Evolutionary conservation across 2,888 invertebrate genomes (phyloP), one percentile per base, ranked within the genome.

Genomic region (Caenorhabditis sp.): DNA sequence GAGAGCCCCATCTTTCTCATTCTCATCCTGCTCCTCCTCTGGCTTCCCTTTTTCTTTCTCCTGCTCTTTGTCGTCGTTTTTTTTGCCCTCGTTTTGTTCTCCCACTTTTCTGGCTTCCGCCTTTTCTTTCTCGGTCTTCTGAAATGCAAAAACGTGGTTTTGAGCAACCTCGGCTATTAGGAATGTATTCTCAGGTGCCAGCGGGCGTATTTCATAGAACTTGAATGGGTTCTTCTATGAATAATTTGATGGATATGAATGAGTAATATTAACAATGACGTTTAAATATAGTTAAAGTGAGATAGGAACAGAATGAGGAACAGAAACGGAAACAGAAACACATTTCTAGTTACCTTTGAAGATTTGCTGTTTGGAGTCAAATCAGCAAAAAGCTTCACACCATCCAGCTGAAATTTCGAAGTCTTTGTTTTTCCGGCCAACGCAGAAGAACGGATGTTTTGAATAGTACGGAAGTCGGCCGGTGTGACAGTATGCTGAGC

Each of bases 381-480:
- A 68, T 88, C 89, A 2, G 80, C 81, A 63, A 84, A 85, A 9
- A 89, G 79, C 39, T 81, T 82, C 5, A 79, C 70, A 1, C 82
- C 79, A 26, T 75, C 75, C n/a, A 84, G 81, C 24, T 83, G 81
- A 63, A 87, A 85, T 59, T 86, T 87, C n/a, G 82, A 81, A 8
- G 87, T 85, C 62, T 87, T 88, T 24, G 86, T 85, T 71, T 87
- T 87, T 24, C 80, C 77, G 7, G 89, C 89, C 62, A 88, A 80
- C 11, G 87, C 88, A 7, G 84, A 85, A 5, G 85, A 84, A 8
- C 88, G 80, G 24, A 87, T 80, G 46, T 83, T 84, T 58, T 89
- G 87, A 30, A 88, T 82, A 2, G 82, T 82, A 50, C 89, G 81
- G 68, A 82, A 89, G 58, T 88, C 88, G 2, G 86, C 81, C 32